Evolutionary conservation across 30 jellyfish, hydroid and myxozoan species (phyloP), one percentile per base, ranked within the genome.

Genomic region (Aurelia aurita): DNA sequence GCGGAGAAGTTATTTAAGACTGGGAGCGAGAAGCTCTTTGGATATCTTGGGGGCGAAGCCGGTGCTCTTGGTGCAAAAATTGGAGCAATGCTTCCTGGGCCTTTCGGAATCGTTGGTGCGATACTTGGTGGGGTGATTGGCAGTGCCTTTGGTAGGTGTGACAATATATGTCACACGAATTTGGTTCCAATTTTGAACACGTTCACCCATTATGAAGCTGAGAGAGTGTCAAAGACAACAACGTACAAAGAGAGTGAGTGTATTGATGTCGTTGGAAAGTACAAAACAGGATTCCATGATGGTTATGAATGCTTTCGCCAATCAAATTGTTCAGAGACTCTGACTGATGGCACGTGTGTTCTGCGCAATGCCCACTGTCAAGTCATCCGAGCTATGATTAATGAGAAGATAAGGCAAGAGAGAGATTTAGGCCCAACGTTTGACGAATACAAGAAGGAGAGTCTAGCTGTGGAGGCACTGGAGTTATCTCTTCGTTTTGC

Each of bases 91-190:
- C 75, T 79, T 19, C 87, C 87, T 45, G 93, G 93, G 5, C 91
- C 91, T 2, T 76, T 51, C 28, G 96, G 96, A 0, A 72, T 81
- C 9, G 91, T 72, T 15, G 96, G 96, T 26, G 54, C 57, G 74
- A 45, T 79, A 4, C 72, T 87, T 8, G 96, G 91, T 15, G 96
- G 96, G 5, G 34, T 87, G 15, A 78, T 87, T 20, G 91, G 96
- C 3, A 76, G 91, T 7, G 58, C 59, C 1, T 87, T 87, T 87
- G 96, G 96, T 12, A 32, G 73, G 10, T 87, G 96, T 59, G 88
- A 87, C 19, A 72, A 61, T 21, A 59, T 34, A 1, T 87, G 96
- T 27, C 54, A 70, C 11, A 53, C 84, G 10, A 26, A 45, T 7
- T 43, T 67, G 44, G 67, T 68, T 5, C 96, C 96, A 20, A 28